Conservation (phyloP, 2,797 vertebrate genomes). For the Platyrinchus mystaceus region DNA sequence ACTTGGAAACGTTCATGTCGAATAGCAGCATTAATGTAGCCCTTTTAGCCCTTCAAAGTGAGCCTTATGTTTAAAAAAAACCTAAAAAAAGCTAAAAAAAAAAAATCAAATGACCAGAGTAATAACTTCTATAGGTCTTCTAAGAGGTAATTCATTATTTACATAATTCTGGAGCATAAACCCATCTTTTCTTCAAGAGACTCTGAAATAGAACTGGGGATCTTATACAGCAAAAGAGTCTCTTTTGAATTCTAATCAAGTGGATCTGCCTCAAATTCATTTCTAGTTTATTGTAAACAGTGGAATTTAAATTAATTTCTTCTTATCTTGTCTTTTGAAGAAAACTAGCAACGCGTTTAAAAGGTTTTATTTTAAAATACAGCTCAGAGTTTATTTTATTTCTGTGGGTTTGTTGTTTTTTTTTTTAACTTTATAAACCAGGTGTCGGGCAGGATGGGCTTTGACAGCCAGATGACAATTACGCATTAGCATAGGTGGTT, state of each 20-base stretch:
- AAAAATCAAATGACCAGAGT: constrained; percentile 63
- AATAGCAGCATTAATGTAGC: constrained; percentile 79
- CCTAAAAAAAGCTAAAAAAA: background rate
- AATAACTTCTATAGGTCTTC: constrained; percentile 75
- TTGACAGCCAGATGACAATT: constrained; percentile 10
- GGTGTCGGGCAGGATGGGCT: constrained; percentile 7
- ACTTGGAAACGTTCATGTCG: constrained; percentile 76
- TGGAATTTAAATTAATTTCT: constrained; percentile 71
- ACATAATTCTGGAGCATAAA: constrained; percentile 72
- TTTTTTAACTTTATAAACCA: background rate
- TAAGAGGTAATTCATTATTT: constrained; percentile 75
- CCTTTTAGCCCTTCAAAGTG: constrained; percentile 78
- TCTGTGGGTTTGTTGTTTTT: background rate
- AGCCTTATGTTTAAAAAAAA: constrained; percentile 59
- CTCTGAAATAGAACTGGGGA: constrained; percentile 62
- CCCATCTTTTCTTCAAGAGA: constrained; percentile 58
- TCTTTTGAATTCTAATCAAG: constrained; percentile 71
- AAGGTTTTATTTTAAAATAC: constrained; percentile 48
- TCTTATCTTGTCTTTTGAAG: constrained; percentile 70
- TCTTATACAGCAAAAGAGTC: constrained; percentile 31
- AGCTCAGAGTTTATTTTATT: constrained; percentile 40
- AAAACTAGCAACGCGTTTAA: constrained; percentile 32
- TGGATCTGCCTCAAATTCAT: constrained; percentile 59
- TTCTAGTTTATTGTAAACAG: constrained; percentile 71
- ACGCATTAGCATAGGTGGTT: constrained; percentile 62